Conservation (phyloP, 2,113 vertebrate genomes). For the Propithecus coquereli region DNA sequence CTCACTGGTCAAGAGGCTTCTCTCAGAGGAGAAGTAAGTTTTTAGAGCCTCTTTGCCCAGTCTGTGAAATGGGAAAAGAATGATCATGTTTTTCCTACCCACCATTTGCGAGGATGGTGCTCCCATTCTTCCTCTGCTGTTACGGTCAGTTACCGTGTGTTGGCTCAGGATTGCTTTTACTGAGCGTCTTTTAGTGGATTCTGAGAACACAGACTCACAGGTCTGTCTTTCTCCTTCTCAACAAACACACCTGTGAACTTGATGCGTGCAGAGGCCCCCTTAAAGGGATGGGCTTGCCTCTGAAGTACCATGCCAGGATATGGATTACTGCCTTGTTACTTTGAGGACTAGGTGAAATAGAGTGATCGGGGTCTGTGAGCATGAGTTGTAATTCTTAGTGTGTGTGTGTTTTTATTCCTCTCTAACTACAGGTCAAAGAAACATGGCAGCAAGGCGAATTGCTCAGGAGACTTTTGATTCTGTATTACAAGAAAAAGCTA, state of each 20-base stretch:
- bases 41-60: background rate
- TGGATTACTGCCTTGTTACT: background rate
- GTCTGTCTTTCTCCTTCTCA: background rate
- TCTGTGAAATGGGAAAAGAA: background rate
- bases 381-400: background rate
- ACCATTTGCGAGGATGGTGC: no score
- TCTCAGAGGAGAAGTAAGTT: background rate
- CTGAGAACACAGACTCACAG: background rate
- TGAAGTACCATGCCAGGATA: background rate
- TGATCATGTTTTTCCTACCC: background rate
- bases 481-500: constrained; percentile 81
- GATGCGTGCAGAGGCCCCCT: background rate
- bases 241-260: background rate
- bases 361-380: background rate
- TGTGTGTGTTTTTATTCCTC: background rate
- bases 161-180: background rate
- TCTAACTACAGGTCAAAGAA: constrained; percentile 34
- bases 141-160: background rate
- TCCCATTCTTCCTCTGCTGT: no score
- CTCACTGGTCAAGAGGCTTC: background rate
- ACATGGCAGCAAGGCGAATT: constrained; percentile 82
- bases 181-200: background rate
- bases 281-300: background rate
- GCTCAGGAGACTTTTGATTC: constrained; percentile 80
- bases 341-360: background rate